phyloP scores from a whole-genome alignment of 2,888 invertebrate species.

The Troides oblongomaculatus region DNA sequence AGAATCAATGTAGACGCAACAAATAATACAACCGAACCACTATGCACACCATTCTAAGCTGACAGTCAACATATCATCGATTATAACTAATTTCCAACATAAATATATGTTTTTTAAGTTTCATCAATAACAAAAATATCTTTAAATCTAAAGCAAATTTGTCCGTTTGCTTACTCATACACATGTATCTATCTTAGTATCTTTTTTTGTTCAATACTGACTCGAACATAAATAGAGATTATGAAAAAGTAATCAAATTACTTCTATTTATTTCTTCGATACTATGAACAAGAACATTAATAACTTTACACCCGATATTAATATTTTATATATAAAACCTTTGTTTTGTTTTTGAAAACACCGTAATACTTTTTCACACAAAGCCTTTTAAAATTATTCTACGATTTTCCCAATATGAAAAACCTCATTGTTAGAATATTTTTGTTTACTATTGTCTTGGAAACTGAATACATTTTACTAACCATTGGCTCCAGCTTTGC shows the following conservation, averaged over 20 bases:
- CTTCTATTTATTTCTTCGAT: too few species aligned
- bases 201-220: too few species aligned
- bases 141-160: too few species aligned
- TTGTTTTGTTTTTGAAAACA: background rate
- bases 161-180: too few species aligned
- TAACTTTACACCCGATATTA: background rate
- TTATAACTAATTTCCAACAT: too few species aligned
- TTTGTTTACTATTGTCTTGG: background rate
- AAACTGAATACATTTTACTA: background rate
- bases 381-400: slow-evolving; percentile 1
- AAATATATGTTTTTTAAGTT: too few species aligned
- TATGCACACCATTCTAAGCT: background rate
- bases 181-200: too few species aligned
- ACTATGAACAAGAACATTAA: background rate
- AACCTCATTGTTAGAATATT: background rate
- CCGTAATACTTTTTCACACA: background rate
- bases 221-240: background rate
- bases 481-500: background rate
- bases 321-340: background rate
- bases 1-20: background rate
- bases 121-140: too few species aligned
- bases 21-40: background rate
- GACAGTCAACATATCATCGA: too few species aligned
- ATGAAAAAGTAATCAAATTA: background rate
- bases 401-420: background rate